A percentile compares a stretch with the other conserved stretches of the same genome.
phyloP scores from a whole-genome alignment of 2,888 invertebrate genomes.

The Ashinkailepas kermadecensis region DNA sequence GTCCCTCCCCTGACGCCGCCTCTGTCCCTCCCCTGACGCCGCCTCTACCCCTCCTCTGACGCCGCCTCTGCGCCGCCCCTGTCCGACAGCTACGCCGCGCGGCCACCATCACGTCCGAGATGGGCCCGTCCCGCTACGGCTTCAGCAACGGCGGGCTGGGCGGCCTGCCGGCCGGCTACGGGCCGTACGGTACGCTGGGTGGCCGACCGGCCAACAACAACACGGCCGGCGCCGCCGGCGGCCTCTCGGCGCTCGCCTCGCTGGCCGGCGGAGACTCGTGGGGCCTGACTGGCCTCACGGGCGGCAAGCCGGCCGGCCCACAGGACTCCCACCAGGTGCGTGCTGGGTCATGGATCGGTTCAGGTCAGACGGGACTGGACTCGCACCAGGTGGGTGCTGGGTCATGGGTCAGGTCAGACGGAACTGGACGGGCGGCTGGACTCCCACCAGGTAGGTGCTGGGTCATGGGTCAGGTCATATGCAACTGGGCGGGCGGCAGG shows the following conservation, averaged over 20 bases:
- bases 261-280: conserved; percentile 1
- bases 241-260: background rate
- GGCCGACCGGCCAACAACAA: conserved; percentile 1
- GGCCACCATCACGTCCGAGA: background rate
- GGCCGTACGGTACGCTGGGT: background rate
- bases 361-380: too few relatives aligned
- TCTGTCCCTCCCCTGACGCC: too few relatives aligned
- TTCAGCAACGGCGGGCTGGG: background rate
- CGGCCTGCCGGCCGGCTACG: conserved; percentile 13
- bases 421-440: too few relatives aligned
- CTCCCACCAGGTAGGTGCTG: too few relatives aligned
- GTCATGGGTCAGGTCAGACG: too few relatives aligned
- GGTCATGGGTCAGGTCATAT: too few relatives aligned
- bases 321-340: background rate
- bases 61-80: too few relatives aligned
- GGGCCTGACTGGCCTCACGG: background rate
- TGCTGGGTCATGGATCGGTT: too few relatives aligned
- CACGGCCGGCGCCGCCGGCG: background rate
- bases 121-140: background rate
- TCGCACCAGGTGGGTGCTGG: too few relatives aligned
- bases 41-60: too few relatives aligned
- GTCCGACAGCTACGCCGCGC: conserved; percentile 1
- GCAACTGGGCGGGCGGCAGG: too few relatives aligned
- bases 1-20: too few relatives aligned
- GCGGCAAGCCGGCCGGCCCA: background rate